Percentiles rank a stretch among this genome's conserved stretches.
Conservation (phyloP, 1,140 invertebrate species). For the Oscheius sp. region DNA sequence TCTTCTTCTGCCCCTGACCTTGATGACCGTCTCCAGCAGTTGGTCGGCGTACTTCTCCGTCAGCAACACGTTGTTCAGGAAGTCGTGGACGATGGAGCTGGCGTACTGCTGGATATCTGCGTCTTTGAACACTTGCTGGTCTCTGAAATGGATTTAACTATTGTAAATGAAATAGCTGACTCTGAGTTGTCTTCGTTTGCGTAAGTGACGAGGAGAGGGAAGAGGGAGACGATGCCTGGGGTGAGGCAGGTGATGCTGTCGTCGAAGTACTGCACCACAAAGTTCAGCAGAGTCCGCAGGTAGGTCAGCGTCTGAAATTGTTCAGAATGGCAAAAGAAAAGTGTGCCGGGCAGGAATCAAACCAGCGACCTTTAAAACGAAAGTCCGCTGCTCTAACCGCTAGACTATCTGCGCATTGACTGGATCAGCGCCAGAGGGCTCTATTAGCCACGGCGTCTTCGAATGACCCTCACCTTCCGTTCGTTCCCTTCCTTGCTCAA, state of each 20-base stretch:
- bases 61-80: background rate
- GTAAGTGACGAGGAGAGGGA: background rate
- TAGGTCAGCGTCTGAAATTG: background rate
- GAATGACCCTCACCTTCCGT: background rate
- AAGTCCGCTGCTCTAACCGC: too few species aligned
- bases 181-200: background rate
- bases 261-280: background rate
- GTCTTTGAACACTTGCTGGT: background rate
- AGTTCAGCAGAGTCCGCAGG: background rate
- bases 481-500: background rate
- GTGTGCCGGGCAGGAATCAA: too few species aligned
- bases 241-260: background rate
- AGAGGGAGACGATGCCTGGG: background rate
- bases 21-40: background rate
- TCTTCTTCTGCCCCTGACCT: background rate
- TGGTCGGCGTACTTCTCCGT: background rate
- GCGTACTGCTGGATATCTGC: background rate
- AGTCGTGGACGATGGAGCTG: background rate
- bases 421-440: too few species aligned
- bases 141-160: too few species aligned
- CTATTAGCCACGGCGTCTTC: too few species aligned
- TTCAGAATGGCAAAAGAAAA: too few species aligned
- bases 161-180: background rate
- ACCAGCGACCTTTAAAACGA: too few species aligned
- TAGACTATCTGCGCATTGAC: too few species aligned